Base-by-base conservation (phyloP, 2,797 vertebrate genomes). In the Heliangelus exortis region DNA sequence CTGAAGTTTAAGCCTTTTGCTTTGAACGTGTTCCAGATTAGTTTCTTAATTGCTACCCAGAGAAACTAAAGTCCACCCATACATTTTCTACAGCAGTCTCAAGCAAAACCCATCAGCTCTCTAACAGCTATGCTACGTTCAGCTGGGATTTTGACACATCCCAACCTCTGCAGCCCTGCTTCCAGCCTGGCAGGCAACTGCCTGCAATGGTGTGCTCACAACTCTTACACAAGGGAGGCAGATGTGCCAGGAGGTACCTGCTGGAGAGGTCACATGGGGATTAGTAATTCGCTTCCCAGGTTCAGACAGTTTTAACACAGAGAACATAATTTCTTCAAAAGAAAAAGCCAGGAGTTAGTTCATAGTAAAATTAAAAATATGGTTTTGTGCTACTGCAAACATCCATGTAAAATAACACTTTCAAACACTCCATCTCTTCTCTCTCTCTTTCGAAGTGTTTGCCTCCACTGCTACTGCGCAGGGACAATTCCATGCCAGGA, bases 401-500 rank as follows among this genome's bases (percentile, higher is more conserved):
- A 11, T 4, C 9, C 1, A 14, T 1, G 0, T 6, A 19, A 69
- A 54, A 16, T 2, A 23, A 14, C 7, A 7, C 13, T 54, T 54
- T 9, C 34, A 43, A n/a, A 28, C 2, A 4, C 16, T 45, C 31
- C 25, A 36, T 2, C 25, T 66, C 36, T 82, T 77, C 19, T 50
- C 3, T 5, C n/a, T 14, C 28, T 12, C 0, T 2, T 53, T 53
- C 15, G 1, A 36, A 36, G 0, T 0, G 0, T 26, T 25, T 59
- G 20, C 5, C 20, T 22, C 31, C 19, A 1, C 9, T 33, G 11
- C n/a, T 4, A 14, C 4, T 13, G 29, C 7, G 14, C 22, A 68
- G 11, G 4, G 31, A 48, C 11, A 3, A 20, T 13, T 9, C 25
- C 16, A 22, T 28, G 25, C 34, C 25, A 33, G 9, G 14, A 8